These are phyloP conservation scores for Thamnophis sirtalis DNA, from an alignment of 2,113 vertebrate species.

Conservation along the genomic window DNA sequence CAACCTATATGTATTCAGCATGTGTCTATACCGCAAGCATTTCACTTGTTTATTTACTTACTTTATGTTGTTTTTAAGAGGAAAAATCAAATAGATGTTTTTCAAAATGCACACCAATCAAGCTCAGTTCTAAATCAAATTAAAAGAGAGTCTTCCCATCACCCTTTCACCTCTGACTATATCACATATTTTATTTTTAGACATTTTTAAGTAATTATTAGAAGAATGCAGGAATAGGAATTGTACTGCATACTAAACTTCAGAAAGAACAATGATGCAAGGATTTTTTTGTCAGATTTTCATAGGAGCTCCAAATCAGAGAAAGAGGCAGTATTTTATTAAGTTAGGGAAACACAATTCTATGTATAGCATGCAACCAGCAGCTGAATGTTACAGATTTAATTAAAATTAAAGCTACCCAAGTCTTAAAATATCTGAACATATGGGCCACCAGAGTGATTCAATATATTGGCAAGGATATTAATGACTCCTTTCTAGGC, in stretches of 20 bases:
- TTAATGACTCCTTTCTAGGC: slow-evolving; percentile 47
- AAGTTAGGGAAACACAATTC: slow-evolving; percentile 34
- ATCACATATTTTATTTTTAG: neutral
- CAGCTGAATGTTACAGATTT: slow-evolving; percentile 39
- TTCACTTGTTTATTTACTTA: neutral
- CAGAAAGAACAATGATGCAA: neutral
- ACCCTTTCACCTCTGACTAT: neutral
- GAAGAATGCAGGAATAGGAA: neutral
- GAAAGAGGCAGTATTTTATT: slow-evolving; percentile 8
- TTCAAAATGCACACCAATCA: neutral
- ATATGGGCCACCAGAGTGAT: slow-evolving; percentile 43
- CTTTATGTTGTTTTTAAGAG: neutral
- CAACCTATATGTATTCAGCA: neutral
- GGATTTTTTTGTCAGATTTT: neutral
- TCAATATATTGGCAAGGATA: slow-evolving; percentile 51
- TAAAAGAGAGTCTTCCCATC: neutral
- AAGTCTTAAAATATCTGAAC: slow-evolving; percentile 53
- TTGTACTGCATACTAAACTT: neutral
- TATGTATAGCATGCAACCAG: slow-evolving; percentile 27
- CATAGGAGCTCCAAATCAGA: neutral
- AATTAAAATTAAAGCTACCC: slow-evolving; percentile 52
- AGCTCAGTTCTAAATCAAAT: neutral
- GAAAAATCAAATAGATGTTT: neutral
- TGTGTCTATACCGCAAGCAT: neutral
- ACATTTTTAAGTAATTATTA: neutral